Percentiles rank a stretch among this genome's conserved stretches.
phyloP scores from a whole-genome alignment of 2,888 invertebrate genomes.

The Hypomecis atomaria region DNA sequence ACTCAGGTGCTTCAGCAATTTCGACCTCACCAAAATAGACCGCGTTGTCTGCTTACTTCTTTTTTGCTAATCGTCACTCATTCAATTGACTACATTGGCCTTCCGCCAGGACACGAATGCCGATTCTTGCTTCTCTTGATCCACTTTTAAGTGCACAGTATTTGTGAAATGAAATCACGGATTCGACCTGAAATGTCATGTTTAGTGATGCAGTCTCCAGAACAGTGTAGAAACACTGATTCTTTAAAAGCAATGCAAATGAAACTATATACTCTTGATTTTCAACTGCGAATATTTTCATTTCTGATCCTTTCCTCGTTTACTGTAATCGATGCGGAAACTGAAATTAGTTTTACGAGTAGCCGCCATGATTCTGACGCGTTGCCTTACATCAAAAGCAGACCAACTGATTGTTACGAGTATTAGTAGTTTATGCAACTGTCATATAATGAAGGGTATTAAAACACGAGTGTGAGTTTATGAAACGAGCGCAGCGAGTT shows the following conservation, averaged over 20 bases:
- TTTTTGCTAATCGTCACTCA: slow-evolving; percentile 79
- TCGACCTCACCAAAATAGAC: slow-evolving; percentile 78
- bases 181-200: slow-evolving; percentile 35
- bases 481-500: too few species aligned
- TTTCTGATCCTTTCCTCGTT: slow-evolving; percentile 36
- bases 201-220: slow-evolving; percentile 9
- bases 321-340: slow-evolving; percentile 50
- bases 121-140: slow-evolving; percentile 66
- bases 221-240: slow-evolving; percentile 4
- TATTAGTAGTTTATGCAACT: too few species aligned
- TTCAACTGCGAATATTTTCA: slow-evolving; percentile 33
- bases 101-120: slow-evolving; percentile 74
- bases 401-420: slow-evolving; percentile 76
- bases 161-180: slow-evolving; percentile 63
- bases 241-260: slow-evolving; percentile 13
- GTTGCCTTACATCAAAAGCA: slow-evolving; percentile 70
- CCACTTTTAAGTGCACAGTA: slow-evolving; percentile 62
- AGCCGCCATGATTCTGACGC: slow-evolving; percentile 69
- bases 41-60: slow-evolving; percentile 72
- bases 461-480: too few species aligned
- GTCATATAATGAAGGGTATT: too few species aligned
- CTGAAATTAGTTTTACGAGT: slow-evolving; percentile 81
- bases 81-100: slow-evolving; percentile 78
- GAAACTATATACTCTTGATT: slow-evolving; percentile 4
- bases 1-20: slow-evolving; percentile 76